These are phyloP conservation scores for Acropternis orthonyx DNA, from an alignment of 2,797 vertebrate genomes.

Conservation along the genomic window DNA sequence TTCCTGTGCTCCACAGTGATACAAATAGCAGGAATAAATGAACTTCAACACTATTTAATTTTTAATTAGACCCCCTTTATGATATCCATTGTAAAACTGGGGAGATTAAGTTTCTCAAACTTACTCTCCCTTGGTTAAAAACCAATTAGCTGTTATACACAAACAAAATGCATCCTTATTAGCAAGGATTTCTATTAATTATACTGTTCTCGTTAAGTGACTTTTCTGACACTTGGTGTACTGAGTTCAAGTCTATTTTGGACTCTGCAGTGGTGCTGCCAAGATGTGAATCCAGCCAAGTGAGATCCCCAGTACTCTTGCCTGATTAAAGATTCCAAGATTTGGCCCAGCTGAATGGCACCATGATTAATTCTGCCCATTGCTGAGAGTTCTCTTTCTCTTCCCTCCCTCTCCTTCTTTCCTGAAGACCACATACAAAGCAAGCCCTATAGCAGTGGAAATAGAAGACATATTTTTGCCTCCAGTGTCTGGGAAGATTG, in stretches of 20 bases:
- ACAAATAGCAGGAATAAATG: slow-evolving; percentile 13
- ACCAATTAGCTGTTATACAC: slow-evolving; percentile 20
- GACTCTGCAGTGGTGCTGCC: background rate
- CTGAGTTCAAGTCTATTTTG: background rate
- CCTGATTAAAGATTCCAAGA: background rate
- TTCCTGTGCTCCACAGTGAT: background rate
- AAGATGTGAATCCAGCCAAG: background rate
- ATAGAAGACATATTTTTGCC: background rate
- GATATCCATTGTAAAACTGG: slow-evolving; percentile 10
- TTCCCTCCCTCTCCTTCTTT: background rate
- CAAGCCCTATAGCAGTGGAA: background rate
- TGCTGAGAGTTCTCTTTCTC: background rate
- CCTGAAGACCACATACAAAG: background rate
- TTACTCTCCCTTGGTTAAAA: slow-evolving; percentile 54
- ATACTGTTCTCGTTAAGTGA: slow-evolving; percentile 3
- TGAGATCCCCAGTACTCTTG: background rate
- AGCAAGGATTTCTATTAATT: slow-evolving; percentile 28
- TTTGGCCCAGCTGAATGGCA: background rate
- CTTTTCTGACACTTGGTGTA: background rate
- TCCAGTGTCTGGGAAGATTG: background rate
- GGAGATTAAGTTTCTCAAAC: slow-evolving; percentile 16
- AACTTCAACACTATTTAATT: background rate
- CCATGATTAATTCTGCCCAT: background rate
- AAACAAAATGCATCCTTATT: slow-evolving; percentile 16
- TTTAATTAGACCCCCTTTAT: slow-evolving; percentile 19